Evolutionary conservation across 2,797 vertebrate genomes (phyloP), one percentile per base, ranked within the genome.

Genomic region (Sphenopsis melanotis): DNA sequence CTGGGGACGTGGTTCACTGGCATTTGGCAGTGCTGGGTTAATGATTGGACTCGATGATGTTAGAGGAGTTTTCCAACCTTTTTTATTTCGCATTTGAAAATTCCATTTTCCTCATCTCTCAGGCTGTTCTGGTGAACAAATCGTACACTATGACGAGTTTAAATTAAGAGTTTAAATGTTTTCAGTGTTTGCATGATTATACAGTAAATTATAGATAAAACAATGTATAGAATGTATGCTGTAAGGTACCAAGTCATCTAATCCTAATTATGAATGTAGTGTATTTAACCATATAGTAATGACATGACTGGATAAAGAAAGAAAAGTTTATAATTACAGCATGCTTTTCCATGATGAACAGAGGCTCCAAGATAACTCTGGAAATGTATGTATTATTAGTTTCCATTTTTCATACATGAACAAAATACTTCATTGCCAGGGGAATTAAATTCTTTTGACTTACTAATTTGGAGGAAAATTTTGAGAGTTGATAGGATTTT

Each of bases 41-140:
- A n/a, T 37, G 36, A 39, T 1, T 55, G 7, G 5, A 42, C 23
- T 68, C 3, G 1, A 6, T 27, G 7, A 30, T 23, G 3, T 32
- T 60, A 27, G 53, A 60, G 21, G 30, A 27, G 2, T 32, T 80
- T 60, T 53, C 55, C 21, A 55, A 9, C 4, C 11, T 32, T 27
- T 26, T 41, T 68, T 76, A n/a, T 77, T 61, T 14, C 12, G 4
- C 5, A 22, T 39, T 89, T 53, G 10, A 68, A 10, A 75, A 75
- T 75, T 84, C 10, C 1, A 9, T 61, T 77, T 83, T 83, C 12
- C 15, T 64, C 8, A 22, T 84, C 27, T 75, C 34, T 79, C 23
- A 64, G 21, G 10, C 24, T 64, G 3, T 47, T 34, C 47, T 71
- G 36, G 16, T 44, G 42, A 46, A 76, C 37, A 61, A 64, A 64